Conservation (phyloP, 2,888 invertebrate species). For the Drosophila crucigera region DNA sequence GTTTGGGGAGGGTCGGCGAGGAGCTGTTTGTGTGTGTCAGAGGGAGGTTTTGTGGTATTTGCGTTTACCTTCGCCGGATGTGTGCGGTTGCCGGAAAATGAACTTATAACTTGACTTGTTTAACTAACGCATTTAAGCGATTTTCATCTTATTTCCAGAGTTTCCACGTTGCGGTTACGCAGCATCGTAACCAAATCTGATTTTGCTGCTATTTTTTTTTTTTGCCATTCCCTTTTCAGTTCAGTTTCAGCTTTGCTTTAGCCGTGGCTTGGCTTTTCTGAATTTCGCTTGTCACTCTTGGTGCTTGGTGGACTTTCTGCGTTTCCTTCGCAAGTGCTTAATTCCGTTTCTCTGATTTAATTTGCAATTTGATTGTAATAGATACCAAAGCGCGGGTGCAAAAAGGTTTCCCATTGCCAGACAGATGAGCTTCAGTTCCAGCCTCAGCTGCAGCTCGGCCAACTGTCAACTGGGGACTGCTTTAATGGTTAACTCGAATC, state of each 20-base stretch:
- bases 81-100: conserved; percentile 79
- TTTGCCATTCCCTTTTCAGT: background rate
- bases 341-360: conserved; percentile 72
- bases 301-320: conserved; percentile 9
- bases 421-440: conserved; percentile 17
- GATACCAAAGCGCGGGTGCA: conserved; percentile 66
- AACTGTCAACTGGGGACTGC: conserved; percentile 42
- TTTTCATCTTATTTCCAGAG: conserved; percentile 62
- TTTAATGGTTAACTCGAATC: conserved; percentile 25
- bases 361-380: conserved; percentile 79
- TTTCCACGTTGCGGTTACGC: conserved; percentile 11
- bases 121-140: conserved; percentile 79
- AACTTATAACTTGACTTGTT: conserved; percentile 79
- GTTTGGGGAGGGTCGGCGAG: background rate
- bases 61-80: conserved; percentile 70
- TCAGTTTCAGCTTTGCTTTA: background rate
- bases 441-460: background rate
- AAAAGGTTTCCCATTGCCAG: conserved; percentile 42
- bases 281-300: conserved; percentile 33
- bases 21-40: background rate
- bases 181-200: conserved; percentile 24
- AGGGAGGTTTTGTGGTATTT: conserved; percentile 30
- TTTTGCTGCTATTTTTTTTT: conserved; percentile 3
- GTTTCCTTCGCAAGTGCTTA: conserved; percentile 39
- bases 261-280: conserved; percentile 12